A percentile compares a stretch with the other conserved stretches of the same genome.
phyloP scores from a whole-genome alignment of 2,888 invertebrate species.

The Cerceris ruficornis region DNA sequence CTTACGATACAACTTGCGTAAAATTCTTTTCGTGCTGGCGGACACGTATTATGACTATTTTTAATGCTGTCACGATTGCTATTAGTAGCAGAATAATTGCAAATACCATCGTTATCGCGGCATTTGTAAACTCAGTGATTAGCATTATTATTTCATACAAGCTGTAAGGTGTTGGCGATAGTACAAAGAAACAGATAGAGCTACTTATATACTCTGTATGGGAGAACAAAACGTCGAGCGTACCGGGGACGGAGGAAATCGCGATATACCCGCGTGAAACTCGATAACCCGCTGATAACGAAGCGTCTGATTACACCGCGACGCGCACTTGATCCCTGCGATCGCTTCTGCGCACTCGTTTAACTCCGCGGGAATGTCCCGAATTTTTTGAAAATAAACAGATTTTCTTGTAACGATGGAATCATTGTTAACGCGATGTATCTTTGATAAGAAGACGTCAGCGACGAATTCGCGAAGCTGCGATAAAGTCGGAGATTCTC shows the following conservation, averaged over 20 bases:
- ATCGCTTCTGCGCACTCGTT: slow-evolving; percentile 6
- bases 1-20: no score
- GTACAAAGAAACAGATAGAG: slow-evolving; percentile 34
- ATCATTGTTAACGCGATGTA: no score
- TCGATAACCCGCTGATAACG: slow-evolving; percentile 52
- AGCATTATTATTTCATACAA: slow-evolving; percentile 21
- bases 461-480: no score
- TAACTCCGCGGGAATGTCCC: background rate
- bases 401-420: background rate
- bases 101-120: background rate
- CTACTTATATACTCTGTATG: slow-evolving; percentile 1
- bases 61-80: background rate
- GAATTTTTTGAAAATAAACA: slow-evolving; percentile 29
- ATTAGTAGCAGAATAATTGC: background rate
- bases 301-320: slow-evolving; percentile 30
- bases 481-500: no score
- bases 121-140: background rate
- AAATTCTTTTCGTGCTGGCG: no score
- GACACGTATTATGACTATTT: background rate
- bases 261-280: slow-evolving; percentile 32
- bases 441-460: no score
- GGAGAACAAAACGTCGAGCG: slow-evolving; percentile 11
- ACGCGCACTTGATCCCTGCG: slow-evolving; percentile 15
- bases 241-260: slow-evolving; percentile 27
- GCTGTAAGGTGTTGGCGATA: slow-evolving; percentile 16